Percentiles rank a stretch among this genome's conserved stretches.
Evolutionary conservation across 2,113 vertebrate genomes (phyloP).

Genomic region (Neofelis nebulosa): DNA sequence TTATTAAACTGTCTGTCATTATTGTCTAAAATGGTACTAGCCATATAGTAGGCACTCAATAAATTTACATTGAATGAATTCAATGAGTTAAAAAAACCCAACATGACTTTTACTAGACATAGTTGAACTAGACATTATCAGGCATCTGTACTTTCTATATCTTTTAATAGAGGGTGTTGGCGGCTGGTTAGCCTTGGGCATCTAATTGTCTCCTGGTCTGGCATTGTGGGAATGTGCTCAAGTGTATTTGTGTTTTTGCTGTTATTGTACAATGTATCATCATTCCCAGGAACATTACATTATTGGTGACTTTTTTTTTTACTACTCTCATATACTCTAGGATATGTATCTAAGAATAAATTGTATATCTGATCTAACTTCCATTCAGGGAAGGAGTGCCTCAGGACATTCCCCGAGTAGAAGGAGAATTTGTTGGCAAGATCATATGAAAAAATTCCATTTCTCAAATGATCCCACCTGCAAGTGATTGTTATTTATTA

Average conservation of each 20-base stretch:
- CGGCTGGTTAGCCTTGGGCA: not conserved
- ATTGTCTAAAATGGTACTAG: not conserved
- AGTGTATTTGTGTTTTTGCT: not conserved
- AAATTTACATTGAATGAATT: not conserved
- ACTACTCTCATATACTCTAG: not conserved
- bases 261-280: not conserved
- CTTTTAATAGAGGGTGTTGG: not conserved
- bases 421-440: constrained; percentile 55
- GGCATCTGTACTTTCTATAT: not conserved
- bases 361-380: not conserved
- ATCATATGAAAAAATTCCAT: constrained; percentile 47
- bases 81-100: not conserved
- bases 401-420: not conserved
- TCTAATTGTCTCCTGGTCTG: not conserved
- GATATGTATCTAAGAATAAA: not conserved
- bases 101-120: not conserved
- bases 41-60: not conserved
- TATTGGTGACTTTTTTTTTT: not conserved
- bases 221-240: not conserved
- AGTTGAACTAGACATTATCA: not conserved
- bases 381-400: not conserved
- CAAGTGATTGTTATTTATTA: constrained; percentile 63
- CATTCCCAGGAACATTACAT: not conserved
- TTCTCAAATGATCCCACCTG: constrained; percentile 68
- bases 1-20: not conserved